Conservation (phyloP, 2,113 vertebrate species). For the Trochalopteron elliotii region DNA sequence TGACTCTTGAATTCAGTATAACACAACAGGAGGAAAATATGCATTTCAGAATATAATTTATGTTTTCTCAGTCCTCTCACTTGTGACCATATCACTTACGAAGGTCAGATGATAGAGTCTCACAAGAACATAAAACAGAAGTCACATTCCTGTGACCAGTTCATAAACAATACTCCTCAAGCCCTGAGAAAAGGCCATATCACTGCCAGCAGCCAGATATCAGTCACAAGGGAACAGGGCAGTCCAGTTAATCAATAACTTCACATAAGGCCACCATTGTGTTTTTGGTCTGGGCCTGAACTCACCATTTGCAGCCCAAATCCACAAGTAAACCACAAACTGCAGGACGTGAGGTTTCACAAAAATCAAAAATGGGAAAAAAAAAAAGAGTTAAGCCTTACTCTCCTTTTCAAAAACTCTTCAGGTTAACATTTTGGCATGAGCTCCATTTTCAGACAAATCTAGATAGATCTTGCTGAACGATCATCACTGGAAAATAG, state of each 20-base stretch:
- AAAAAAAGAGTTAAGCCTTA: neutral
- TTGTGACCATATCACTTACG: slow-evolving; percentile 8
- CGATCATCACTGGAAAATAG: neutral
- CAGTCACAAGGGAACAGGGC: neutral
- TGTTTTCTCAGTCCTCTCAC: slow-evolving; percentile 26
- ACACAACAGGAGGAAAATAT: neutral
- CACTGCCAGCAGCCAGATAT: neutral
- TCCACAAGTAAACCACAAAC: neutral
- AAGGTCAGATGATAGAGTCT: neutral
- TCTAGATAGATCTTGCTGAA: neutral
- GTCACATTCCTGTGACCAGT: neutral
- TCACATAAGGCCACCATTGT: neutral
- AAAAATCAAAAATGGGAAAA: neutral
- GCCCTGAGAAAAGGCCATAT: neutral
- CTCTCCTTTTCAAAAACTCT: neutral
- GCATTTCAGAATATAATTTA: slow-evolving; percentile 12
- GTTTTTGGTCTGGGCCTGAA: neutral
- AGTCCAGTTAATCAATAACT: neutral
- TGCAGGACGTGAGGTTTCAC: neutral
- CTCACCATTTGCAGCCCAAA: neutral
- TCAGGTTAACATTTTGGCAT: neutral
- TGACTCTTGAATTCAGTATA: neutral
- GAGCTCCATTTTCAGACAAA: neutral
- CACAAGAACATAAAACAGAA: neutral
- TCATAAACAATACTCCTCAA: neutral